Evolutionary conservation across 2,797 vertebrate genomes (phyloP).

Genomic region (Sylvilagus floridanus): DNA sequence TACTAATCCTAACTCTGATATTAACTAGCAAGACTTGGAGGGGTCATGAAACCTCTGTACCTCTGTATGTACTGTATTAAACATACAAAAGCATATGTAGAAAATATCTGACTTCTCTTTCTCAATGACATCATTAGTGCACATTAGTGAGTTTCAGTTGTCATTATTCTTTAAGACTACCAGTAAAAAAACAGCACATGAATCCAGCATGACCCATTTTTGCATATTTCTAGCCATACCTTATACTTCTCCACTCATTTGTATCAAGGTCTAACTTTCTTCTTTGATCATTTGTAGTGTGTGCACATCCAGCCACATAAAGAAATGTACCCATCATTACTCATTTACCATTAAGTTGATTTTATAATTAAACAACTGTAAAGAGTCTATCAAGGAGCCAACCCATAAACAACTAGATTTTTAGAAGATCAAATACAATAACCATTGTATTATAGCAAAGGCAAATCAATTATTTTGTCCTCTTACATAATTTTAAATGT

Average conservation of each 20-base stretch:
- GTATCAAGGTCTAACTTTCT: background rate
- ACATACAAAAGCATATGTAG: background rate
- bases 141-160: background rate
- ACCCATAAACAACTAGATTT: background rate
- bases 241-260: background rate
- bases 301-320: background rate
- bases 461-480: conserved; percentile 25
- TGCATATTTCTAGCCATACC: background rate
- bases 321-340: background rate
- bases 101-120: background rate
- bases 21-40: background rate
- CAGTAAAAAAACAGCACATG: conserved; percentile 20
- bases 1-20: background rate
- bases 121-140: background rate
- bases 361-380: conserved; percentile 1
- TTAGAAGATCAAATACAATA: conserved; percentile 43
- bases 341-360: background rate
- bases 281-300: background rate
- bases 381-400: background rate
- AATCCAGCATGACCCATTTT: background rate
- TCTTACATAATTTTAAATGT: conserved; percentile 32
- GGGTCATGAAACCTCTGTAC: background rate
- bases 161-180: background rate
- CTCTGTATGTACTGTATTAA: background rate
- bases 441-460: background rate